These are phyloP conservation scores for Bombus sylvicola DNA, from an alignment of 1,140 invertebrate genomes.

Conservation along the genomic window DNA sequence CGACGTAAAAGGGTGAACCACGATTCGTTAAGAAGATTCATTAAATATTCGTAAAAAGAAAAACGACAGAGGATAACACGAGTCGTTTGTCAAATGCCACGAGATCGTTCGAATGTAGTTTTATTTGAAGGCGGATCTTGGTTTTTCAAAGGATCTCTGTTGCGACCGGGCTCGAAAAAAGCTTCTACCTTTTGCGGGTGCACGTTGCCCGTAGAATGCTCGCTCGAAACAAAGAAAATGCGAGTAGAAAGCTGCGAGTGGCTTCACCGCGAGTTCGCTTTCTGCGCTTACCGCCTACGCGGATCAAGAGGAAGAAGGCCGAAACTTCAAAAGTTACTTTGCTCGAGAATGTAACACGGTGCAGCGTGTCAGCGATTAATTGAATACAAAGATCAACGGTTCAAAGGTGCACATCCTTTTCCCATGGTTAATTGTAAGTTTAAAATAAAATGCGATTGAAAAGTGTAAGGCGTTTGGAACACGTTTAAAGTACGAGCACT, in stretches of 20 bases:
- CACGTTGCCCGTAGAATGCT: constrained; percentile 6
- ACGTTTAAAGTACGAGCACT: neutral
- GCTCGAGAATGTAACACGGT: neutral
- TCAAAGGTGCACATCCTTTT: neutral
- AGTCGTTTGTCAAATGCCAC: constrained; percentile 15
- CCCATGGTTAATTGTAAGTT: too few species aligned
- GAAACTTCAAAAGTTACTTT: constrained; percentile 24
- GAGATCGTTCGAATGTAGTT: constrained; percentile 33
- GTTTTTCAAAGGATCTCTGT: constrained; percentile 25
- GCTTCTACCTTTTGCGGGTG: constrained; percentile 9
- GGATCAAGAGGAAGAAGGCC: neutral
- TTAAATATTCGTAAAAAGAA: constrained; percentile 17
- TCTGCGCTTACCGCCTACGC: neutral
- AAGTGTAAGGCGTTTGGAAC: neutral
- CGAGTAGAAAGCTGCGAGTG: constrained; percentile 7
- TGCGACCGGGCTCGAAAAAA: neutral
- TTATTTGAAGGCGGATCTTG: neutral
- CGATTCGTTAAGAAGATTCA: neutral
- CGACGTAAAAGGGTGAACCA: neutral
- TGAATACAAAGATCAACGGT: neutral
- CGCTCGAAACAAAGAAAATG: constrained; percentile 39
- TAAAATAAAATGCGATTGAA: neutral
- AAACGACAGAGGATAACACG: neutral
- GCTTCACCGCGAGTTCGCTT: neutral
- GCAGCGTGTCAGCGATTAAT: constrained; percentile 6